Percentiles rank a stretch among this genome's conserved stretches.
Conservation (phyloP, 1,140 invertebrate genomes). For the Pseudomyrmex gracilis region DNA sequence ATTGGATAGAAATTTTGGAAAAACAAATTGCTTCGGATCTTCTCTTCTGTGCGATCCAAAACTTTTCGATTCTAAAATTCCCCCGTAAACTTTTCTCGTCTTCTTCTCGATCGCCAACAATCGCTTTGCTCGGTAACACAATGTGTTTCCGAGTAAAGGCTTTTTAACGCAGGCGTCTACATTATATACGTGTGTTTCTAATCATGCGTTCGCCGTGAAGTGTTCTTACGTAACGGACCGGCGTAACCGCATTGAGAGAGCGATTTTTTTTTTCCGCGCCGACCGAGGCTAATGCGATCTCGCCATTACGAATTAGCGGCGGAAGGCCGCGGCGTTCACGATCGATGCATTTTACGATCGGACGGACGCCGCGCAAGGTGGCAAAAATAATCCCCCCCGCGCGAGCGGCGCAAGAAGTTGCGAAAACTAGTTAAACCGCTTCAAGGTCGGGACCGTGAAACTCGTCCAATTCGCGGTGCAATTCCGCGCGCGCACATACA, state of each 20-base stretch:
- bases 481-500: conserved; percentile 63
- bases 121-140: too few species aligned
- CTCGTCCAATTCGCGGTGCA: conserved; percentile 73
- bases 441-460: conserved; percentile 78
- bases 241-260: conserved; percentile 26
- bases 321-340: conserved; percentile 53
- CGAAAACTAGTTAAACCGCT: conserved; percentile 75
- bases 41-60: too few species aligned
- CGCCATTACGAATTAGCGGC: conserved; percentile 53
- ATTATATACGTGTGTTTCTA: background rate
- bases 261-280: conserved; percentile 38
- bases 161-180: background rate
- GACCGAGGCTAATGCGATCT: conserved; percentile 54
- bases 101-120: too few species aligned
- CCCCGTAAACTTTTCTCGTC: too few species aligned
- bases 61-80: too few species aligned
- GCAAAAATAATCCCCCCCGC: conserved; percentile 71
- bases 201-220: conserved; percentile 30
- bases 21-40: too few species aligned
- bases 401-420: conserved; percentile 69
- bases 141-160: too few species aligned
- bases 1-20: too few species aligned
- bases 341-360: conserved; percentile 60
- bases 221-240: conserved; percentile 37
- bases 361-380: conserved; percentile 49